A percentile compares a stretch with the other conserved stretches of the same genome.
Conservation (phyloP, 2,113 vertebrate species). For the Natator depressus region DNA sequence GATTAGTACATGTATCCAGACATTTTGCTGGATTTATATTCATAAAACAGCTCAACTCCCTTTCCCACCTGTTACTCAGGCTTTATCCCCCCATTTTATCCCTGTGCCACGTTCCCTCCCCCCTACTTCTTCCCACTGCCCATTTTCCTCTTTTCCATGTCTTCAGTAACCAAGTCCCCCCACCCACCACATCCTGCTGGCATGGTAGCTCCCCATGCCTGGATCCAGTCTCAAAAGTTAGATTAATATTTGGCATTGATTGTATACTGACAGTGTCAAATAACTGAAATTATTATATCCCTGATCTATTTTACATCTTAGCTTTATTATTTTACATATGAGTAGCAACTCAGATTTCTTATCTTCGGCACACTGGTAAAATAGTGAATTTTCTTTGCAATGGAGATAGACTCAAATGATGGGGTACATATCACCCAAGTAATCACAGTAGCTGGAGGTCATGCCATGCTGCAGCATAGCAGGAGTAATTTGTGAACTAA, state of each 20-base stretch:
- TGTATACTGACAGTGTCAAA: not conserved
- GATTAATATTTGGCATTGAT: accelerated
- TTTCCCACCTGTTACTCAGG: not conserved
- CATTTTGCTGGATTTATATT: not conserved
- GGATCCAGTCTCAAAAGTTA: not conserved
- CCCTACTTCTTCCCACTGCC: slow-evolving; percentile 49
- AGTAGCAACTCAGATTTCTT: not conserved
- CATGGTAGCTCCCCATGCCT: not conserved
- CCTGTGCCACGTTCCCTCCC: not conserved
- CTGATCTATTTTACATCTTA: not conserved
- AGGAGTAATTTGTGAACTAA: not conserved
- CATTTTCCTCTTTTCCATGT: slow-evolving; percentile 20
- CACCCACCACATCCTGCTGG: slow-evolving; percentile 14
- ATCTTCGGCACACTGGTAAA: not conserved
- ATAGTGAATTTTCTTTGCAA: not conserved
- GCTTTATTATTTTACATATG: not conserved
- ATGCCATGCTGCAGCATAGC: not conserved
- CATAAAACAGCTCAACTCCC: not conserved
- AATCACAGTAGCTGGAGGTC: not conserved
- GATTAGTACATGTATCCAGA: not conserved
- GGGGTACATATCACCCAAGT: not conserved
- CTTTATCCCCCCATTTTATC: not conserved
- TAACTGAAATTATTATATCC: not conserved
- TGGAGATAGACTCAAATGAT: not conserved
- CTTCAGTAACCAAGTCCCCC: slow-evolving; percentile 44